These are phyloP conservation scores for Nymphicus hollandicus DNA, from an alignment of 2,113 vertebrate species.

Conservation along the genomic window DNA sequence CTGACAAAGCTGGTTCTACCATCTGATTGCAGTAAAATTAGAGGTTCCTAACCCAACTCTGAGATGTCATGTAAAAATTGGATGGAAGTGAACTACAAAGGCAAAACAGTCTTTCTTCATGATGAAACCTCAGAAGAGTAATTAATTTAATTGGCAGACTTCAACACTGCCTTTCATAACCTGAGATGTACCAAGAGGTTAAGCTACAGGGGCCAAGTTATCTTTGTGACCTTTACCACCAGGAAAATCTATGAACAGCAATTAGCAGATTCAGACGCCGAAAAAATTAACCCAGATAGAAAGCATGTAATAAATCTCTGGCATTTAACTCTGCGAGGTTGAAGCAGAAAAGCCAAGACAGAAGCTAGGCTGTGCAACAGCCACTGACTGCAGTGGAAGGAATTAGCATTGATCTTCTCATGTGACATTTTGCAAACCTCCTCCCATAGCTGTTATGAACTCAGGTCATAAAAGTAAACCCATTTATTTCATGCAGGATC, in stretches of 20 bases:
- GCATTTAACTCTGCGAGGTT: not conserved
- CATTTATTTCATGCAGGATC: not conserved
- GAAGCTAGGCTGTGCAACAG: not conserved
- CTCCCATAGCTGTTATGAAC: not conserved
- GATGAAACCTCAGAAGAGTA: not conserved
- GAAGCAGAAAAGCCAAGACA: not conserved
- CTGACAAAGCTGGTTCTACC: not conserved
- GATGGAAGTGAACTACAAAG: not conserved
- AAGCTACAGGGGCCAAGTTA: not conserved
- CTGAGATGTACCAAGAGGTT: not conserved
- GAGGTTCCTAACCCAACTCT: not conserved
- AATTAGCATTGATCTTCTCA: not conserved
- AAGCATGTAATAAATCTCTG: conserved; percentile 4
- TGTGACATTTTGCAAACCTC: not conserved
- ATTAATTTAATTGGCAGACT: conserved; percentile 31
- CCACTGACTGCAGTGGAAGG: not conserved
- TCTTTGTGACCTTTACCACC: conserved; percentile 37
- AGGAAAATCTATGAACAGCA: conserved; percentile 6
- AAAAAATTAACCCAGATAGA: conserved; percentile 29
- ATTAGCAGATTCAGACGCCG: not conserved
- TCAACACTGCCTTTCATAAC: not conserved
- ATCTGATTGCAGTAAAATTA: not conserved
- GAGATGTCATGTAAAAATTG: not conserved
- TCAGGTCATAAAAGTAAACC: not conserved
- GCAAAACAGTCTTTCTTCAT: not conserved